Evolutionary conservation across 2,797 vertebrate species (phyloP).

Genomic region (Siniperca scherzeri): DNA sequence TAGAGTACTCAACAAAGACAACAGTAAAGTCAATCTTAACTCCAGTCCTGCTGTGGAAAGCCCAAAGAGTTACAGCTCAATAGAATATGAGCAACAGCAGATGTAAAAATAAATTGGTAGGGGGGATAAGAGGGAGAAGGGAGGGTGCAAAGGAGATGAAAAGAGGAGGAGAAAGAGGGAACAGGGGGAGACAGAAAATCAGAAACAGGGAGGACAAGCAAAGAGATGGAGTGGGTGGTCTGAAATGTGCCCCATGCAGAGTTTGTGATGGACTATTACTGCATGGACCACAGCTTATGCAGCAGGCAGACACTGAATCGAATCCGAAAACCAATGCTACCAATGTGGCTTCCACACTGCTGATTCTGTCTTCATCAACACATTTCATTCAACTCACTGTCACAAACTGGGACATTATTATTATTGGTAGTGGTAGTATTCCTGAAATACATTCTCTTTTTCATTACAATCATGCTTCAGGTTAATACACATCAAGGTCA

Average conservation of each 20-base stretch:
- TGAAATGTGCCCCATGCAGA: constrained; percentile 65
- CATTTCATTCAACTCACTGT: constrained; percentile 14
- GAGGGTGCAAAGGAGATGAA: constrained; percentile 16
- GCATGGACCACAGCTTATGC: constrained; percentile 40
- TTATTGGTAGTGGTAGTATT: neutral
- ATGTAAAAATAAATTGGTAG: constrained; percentile 14
- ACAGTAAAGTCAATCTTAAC: constrained; percentile 2
- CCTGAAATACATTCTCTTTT: neutral
- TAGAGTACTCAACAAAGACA: constrained; percentile 4
- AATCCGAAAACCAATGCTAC: constrained; percentile 20
- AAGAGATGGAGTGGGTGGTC: constrained; percentile 42
- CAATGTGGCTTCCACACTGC: constrained; percentile 8
- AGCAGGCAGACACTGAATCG: constrained; percentile 29
- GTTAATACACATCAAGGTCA: neutral
- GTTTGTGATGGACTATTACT: constrained; percentile 68
- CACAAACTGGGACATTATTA: constrained; percentile 1
- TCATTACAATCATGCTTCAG: neutral
- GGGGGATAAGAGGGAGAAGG: neutral
- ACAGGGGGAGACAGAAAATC: constrained; percentile 6
- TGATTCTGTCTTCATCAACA: constrained; percentile 32
- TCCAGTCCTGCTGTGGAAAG: constrained; percentile 10
- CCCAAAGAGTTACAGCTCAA: constrained; percentile 14
- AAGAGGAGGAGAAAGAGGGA: neutral
- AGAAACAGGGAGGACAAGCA: constrained; percentile 26
- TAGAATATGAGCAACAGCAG: constrained; percentile 8